These are phyloP conservation scores for Chlorops oryzae DNA, from an alignment of 1,140 invertebrate genomes.

Conservation along the genomic window DNA sequence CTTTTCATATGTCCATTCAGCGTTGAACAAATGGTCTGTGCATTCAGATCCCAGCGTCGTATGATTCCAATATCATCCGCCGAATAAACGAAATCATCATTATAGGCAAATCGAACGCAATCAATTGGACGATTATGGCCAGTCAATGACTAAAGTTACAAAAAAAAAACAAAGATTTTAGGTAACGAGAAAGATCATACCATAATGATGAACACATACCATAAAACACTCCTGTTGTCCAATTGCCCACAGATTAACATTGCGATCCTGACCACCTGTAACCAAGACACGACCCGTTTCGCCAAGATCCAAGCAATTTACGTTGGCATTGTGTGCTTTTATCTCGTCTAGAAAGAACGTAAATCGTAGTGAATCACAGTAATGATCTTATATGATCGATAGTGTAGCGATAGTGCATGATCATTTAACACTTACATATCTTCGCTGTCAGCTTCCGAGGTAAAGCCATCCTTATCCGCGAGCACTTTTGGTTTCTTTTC, in stretches of 20 bases:
- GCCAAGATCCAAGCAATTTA: conserved; percentile 79
- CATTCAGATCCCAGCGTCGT: conserved; percentile 95
- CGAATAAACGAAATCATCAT: conserved; percentile 91
- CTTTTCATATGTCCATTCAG: conserved; percentile 88
- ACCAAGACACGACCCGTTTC: conserved; percentile 88
- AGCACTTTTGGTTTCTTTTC: conserved; percentile 17
- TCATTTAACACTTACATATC: conserved; percentile 20
- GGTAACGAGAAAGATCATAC: too few relatives aligned
- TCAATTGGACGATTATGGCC: conserved; percentile 90
- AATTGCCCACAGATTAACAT: conserved; percentile 96
- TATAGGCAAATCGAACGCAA: conserved; percentile 89
- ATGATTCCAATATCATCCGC: conserved; percentile 88
- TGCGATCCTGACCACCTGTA: conserved; percentile 94
- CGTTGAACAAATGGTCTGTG: conserved; percentile 82
- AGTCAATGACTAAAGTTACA: conserved; percentile 55
- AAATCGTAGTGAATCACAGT: not conserved
- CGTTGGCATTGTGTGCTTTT: conserved; percentile 73
- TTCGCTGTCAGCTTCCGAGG: conserved; percentile 22
- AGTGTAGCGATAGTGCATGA: not conserved
- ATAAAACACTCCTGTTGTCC: conserved; percentile 93
- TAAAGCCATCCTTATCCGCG: conserved; percentile 20
- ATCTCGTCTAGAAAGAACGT: conserved; percentile 68
- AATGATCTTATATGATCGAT: not conserved
- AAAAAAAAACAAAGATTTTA: not conserved
- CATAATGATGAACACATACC: too few relatives aligned